Evolutionary conservation across 92 coral and sea anemone species (phyloP).

Genomic region (Parazoanthus atlanticus): DNA sequence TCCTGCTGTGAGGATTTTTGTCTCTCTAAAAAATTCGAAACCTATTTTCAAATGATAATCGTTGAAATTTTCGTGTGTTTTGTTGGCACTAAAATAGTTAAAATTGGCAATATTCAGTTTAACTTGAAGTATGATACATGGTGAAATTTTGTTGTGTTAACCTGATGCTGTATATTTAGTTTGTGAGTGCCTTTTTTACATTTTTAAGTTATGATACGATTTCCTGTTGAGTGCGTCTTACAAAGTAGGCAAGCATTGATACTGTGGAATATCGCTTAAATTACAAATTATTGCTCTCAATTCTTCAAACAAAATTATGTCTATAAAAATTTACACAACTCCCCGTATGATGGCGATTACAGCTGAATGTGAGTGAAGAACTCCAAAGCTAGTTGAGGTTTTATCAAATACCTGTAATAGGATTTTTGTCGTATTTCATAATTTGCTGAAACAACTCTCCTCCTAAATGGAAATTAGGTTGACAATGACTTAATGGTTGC

Average conservation of each 20-base stretch:
- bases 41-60: background rate
- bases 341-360: background rate
- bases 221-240: too few relatives aligned
- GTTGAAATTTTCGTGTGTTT: background rate
- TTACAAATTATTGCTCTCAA: too few relatives aligned
- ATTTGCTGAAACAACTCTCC: background rate
- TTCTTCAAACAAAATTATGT: background rate
- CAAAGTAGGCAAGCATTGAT: too few relatives aligned
- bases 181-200: too few relatives aligned
- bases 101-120: background rate
- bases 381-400: background rate
- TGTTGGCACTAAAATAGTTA: background rate
- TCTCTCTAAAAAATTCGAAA: background rate
- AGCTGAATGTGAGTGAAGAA: background rate
- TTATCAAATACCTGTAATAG: too few relatives aligned
- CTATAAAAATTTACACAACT: background rate
- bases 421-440: background rate
- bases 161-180: too few relatives aligned
- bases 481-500: too few relatives aligned
- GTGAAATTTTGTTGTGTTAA: background rate
- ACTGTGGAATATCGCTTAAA: too few relatives aligned
- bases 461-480: too few relatives aligned
- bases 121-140: background rate
- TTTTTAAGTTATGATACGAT: too few relatives aligned
- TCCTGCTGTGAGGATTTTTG: background rate